Evolutionary conservation across 2,113 vertebrate genomes (phyloP).

Genomic region (Uria lomvia): DNA sequence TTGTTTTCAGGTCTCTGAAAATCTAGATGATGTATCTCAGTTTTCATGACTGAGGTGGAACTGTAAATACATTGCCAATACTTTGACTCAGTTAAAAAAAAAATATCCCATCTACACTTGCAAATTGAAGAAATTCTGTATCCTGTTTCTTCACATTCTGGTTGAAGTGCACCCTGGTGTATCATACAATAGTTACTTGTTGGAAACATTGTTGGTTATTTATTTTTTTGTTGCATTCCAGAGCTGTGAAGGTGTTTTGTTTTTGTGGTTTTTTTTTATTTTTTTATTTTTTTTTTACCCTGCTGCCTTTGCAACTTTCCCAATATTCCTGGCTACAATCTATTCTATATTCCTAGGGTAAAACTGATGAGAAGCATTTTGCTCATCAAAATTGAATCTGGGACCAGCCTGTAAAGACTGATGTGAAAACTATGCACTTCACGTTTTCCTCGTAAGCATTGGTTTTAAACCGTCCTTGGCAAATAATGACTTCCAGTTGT

Average conservation of each 20-base stretch:
- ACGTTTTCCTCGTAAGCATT: neutral
- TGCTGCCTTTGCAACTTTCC: neutral
- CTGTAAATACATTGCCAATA: neutral
- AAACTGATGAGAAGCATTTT: neutral
- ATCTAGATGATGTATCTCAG: neutral
- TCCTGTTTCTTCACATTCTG: neutral
- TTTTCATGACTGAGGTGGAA: neutral
- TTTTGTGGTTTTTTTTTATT: too few species aligned
- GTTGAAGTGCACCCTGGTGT: neutral
- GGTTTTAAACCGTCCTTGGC: neutral
- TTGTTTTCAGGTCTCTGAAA: neutral
- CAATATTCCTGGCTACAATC: neutral
- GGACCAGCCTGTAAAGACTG: neutral
- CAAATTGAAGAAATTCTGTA: neutral
- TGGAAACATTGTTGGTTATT: neutral
- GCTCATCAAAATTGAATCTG: neutral
- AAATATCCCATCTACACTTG: neutral
- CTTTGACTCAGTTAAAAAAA: neutral
- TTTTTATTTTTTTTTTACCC: neutral
- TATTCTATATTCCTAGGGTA: neutral
- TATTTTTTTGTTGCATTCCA: neutral
- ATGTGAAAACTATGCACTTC: neutral
- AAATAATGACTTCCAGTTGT: neutral
- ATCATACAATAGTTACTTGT: neutral
- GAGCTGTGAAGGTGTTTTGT: neutral